Percentiles rank a stretch among this genome's conserved stretches.
Conservation (phyloP, 1,140 invertebrate species). For the Drosophila tristis region DNA sequence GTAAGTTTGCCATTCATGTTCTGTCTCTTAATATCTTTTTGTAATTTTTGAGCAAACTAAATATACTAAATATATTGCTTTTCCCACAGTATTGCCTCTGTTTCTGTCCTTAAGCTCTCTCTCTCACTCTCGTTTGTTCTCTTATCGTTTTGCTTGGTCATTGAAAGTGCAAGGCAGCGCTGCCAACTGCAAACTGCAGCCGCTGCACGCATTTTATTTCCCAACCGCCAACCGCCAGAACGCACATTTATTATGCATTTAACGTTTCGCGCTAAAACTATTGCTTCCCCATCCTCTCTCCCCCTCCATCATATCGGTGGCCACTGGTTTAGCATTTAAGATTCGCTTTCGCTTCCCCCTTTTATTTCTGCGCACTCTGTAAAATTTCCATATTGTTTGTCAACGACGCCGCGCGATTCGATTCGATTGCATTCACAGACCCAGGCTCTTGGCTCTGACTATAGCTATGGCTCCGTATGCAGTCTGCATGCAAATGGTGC, state of each 20-base stretch:
- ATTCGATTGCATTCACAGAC: constrained; percentile 50
- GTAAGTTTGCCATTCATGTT: no score
- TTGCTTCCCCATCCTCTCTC: background rate
- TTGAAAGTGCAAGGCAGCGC: constrained; percentile 74
- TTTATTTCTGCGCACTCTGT: constrained; percentile 29
- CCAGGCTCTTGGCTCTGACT: constrained; percentile 43
- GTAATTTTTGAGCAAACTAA: no score
- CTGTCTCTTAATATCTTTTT: no score
- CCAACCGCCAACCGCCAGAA: constrained; percentile 50
- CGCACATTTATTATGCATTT: constrained; percentile 81
- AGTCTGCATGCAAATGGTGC: constrained; percentile 75
- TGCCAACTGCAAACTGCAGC: constrained; percentile 6
- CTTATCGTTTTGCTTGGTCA: constrained; percentile 69
- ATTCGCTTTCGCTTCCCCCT: constrained; percentile 61
- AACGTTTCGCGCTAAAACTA: constrained; percentile 63
- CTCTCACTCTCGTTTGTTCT: constrained; percentile 19
- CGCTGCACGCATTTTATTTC: constrained; percentile 69
- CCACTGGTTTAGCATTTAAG: constrained; percentile 22
- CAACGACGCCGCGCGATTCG: constrained; percentile 36
- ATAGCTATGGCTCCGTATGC: constrained; percentile 64
- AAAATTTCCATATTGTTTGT: constrained; percentile 80
- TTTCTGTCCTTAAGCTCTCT: background rate
- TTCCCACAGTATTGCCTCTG: constrained; percentile 16
- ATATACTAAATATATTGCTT: no score
- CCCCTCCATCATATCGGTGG: no score